These are phyloP conservation scores for Cynodonichthys magdalenae DNA, from an alignment of 2,797 vertebrate genomes.

Conservation along the genomic window DNA sequence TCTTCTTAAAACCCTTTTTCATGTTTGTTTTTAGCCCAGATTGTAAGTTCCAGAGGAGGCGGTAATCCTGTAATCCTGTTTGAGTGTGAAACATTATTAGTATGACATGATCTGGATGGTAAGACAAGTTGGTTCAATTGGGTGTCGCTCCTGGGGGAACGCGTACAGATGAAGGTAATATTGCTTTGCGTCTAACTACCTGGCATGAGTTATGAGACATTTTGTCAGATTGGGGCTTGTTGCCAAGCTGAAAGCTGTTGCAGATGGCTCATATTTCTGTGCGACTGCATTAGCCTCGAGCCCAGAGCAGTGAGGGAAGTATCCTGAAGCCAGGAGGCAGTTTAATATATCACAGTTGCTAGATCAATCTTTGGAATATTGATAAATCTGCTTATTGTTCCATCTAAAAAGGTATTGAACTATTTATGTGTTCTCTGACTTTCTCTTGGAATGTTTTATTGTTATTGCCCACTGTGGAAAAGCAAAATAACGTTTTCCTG, in stretches of 20 bases:
- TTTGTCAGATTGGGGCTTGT: constrained; percentile 44
- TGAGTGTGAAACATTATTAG: constrained; percentile 70
- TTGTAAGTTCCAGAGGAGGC: constrained; percentile 52
- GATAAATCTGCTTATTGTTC: constrained; percentile 14
- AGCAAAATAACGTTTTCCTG: too few relatives aligned
- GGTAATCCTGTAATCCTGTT: constrained; percentile 73
- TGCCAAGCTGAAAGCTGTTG: constrained; percentile 39
- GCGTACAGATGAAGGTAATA: constrained; percentile 54
- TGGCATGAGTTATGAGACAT: constrained; percentile 52
- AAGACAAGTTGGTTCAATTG: constrained; percentile 74
- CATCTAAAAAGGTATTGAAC: background rate
- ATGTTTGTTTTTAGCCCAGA: constrained; percentile 70
- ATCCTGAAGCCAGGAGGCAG: constrained; percentile 49
- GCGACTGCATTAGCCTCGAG: constrained; percentile 13
- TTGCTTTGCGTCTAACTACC: constrained; percentile 50
- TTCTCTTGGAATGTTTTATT: constrained; percentile 4
- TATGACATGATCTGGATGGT: constrained; percentile 62
- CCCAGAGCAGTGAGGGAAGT: constrained; percentile 32
- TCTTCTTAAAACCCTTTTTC: constrained; percentile 46
- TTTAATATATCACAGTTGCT: constrained; percentile 41
- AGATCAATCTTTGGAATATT: constrained; percentile 40
- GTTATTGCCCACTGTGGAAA: too few relatives aligned
- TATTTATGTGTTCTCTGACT: constrained; percentile 21
- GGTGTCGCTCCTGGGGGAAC: constrained; percentile 57
- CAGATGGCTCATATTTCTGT: constrained; percentile 55